Conservation (phyloP, 2,888 invertebrate genomes). For the Parnassius apollo region DNA sequence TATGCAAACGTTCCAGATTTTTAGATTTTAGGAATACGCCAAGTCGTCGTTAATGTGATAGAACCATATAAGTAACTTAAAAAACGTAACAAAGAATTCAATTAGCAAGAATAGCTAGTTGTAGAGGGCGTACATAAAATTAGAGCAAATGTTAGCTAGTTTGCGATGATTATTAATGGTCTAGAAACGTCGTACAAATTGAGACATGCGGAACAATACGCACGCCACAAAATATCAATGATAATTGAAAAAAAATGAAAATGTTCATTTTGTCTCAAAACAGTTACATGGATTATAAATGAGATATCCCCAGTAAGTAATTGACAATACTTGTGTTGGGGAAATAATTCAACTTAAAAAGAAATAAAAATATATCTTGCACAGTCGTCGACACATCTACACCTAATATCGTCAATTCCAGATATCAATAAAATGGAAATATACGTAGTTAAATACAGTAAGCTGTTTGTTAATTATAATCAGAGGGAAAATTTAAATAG, state of each 20-base stretch:
- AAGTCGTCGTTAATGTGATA: slow-evolving; percentile 10
- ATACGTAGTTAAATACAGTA: slow-evolving; percentile 27
- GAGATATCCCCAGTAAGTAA: too few species aligned
- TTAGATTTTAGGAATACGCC: background rate
- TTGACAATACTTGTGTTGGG: too few species aligned
- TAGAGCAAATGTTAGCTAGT: background rate
- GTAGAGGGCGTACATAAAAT: background rate
- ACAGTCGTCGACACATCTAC: background rate
- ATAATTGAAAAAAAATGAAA: too few species aligned
- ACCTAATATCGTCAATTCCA: slow-evolving; percentile 26
- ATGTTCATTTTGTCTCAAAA: background rate
- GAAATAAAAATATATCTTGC: background rate
- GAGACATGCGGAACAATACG: too few species aligned
- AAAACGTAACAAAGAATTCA: background rate
- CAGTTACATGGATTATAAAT: too few species aligned
- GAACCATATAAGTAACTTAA: slow-evolving; percentile 1
- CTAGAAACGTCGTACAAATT: background rate
- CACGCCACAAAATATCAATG: too few species aligned
- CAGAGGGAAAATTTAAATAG: slow-evolving; percentile 13
- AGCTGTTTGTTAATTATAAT: slow-evolving; percentile 23
- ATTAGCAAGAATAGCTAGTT: slow-evolving; percentile 14
- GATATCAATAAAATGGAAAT: slow-evolving; percentile 25
- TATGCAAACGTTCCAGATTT: background rate
- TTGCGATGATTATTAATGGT: background rate
- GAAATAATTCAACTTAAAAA: slow-evolving; percentile 1